A percentile compares a stretch with the other conserved stretches of the same genome.
Evolutionary conservation across 2,888 invertebrate genomes (phyloP).

Genomic region (Dasysyrphus albostriatus): DNA sequence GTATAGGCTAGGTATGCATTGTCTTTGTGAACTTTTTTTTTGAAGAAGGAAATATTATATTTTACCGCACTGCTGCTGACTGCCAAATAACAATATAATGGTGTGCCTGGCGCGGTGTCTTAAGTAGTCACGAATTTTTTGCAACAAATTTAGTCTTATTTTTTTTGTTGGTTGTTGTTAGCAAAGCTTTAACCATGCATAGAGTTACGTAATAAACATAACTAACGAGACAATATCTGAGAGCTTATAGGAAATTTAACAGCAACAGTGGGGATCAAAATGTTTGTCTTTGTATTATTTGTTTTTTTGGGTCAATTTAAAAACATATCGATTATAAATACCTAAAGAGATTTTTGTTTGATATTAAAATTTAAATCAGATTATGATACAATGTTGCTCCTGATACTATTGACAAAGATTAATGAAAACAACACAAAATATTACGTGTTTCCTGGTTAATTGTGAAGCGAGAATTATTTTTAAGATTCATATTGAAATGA

Average conservation of each 20-base stretch:
- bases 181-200: slow-evolving; percentile 55
- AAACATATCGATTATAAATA: neutral
- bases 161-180: neutral
- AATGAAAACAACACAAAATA: neutral
- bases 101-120: slow-evolving; percentile 24
- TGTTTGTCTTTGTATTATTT: slow-evolving; percentile 1
- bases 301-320: slow-evolving; percentile 9
- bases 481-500: no score
- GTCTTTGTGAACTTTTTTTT: slow-evolving; percentile 29
- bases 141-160: slow-evolving; percentile 12
- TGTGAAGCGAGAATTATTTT: neutral
- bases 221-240: slow-evolving; percentile 38
- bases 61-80: slow-evolving; percentile 13
- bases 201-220: slow-evolving; percentile 56
- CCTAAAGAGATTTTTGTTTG: neutral
- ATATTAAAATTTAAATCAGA: slow-evolving; percentile 1
- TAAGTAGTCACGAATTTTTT: slow-evolving; percentile 68
- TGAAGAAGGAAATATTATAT: slow-evolving; percentile 41
- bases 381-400: slow-evolving; percentile 4
- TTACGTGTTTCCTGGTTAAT: neutral
- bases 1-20: neutral
- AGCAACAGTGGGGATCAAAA: slow-evolving; percentile 32
- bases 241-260: slow-evolving; percentile 26
- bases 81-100: slow-evolving; percentile 33
- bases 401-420: neutral